Evolutionary conservation across 2,888 invertebrate species (phyloP).

Genomic region (Nebria brevicollis): DNA sequence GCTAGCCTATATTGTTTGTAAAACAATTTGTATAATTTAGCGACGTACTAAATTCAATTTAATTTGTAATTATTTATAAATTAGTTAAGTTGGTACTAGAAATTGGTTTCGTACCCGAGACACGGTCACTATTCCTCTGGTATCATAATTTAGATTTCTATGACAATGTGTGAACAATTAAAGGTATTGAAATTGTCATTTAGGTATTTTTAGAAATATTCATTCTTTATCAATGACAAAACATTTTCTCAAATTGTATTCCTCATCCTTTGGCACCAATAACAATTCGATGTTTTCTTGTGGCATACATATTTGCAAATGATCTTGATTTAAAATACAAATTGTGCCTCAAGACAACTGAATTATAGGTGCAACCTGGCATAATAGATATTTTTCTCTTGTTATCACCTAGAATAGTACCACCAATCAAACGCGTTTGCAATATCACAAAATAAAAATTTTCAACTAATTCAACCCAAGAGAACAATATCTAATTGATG

Average conservation of each 20-base stretch:
- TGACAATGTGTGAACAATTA: neutral
- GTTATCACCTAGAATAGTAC: neutral
- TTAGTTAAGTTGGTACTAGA: slow-evolving; percentile 1
- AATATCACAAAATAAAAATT: neutral
- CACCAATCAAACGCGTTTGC: neutral
- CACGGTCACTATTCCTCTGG: neutral
- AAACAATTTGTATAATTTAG: neutral
- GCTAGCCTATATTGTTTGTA: neutral
- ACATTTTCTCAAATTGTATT: neutral
- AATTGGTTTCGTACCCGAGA: slow-evolving; percentile 1
- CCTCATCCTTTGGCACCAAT: no score
- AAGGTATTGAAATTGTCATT: neutral
- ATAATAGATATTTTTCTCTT: slow-evolving; percentile 1
- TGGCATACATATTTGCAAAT: no score
- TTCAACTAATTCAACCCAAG: neutral
- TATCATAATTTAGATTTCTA: neutral
- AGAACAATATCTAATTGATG: neutral
- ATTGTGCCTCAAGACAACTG: no score
- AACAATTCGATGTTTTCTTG: no score
- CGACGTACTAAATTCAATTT: neutral
- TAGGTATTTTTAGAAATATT: neutral
- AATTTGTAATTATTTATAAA: neutral
- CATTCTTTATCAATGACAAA: neutral
- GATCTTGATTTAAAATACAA: no score
- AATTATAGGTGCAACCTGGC: neutral